Conservation (phyloP, 1,140 invertebrate genomes). For the Chironomus tepperi region DNA sequence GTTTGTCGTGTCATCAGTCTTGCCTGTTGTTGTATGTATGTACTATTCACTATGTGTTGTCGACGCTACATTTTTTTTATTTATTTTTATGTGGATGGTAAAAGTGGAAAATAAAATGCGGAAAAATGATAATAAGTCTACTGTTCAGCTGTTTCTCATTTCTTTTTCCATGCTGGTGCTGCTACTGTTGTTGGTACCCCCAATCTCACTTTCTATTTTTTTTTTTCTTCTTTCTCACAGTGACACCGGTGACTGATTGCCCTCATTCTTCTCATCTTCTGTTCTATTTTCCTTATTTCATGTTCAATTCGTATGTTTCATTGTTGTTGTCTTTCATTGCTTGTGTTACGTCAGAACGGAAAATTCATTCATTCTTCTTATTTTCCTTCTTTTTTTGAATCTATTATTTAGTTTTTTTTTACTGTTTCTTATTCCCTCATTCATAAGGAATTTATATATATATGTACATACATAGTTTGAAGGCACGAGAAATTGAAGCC, state of each 20-base stretch:
- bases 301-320: not conserved
- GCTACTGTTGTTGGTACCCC: too few species aligned
- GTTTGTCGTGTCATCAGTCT: slow-evolving; percentile 23
- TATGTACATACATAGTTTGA: not conserved
- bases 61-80: not conserved
- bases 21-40: not conserved
- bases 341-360: not conserved
- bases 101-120: not conserved
- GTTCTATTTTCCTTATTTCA: not conserved
- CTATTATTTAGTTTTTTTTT: too few species aligned
- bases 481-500: not conserved
- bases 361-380: not conserved
- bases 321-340: too few species aligned
- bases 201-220: not conserved
- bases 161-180: not conserved
- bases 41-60: not conserved
- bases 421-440: too few species aligned
- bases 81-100: slow-evolving; percentile 16
- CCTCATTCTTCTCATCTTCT: not conserved
- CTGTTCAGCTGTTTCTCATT: slow-evolving; percentile 11
- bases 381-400: too few species aligned
- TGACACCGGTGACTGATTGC: slow-evolving; percentile 22
- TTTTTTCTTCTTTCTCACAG: not conserved
- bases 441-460: too few species aligned
- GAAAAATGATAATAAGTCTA: slow-evolving; percentile 23